phyloP scores from a whole-genome alignment of 2,888 invertebrate species.

The Sarcophaga rosellei region DNA sequence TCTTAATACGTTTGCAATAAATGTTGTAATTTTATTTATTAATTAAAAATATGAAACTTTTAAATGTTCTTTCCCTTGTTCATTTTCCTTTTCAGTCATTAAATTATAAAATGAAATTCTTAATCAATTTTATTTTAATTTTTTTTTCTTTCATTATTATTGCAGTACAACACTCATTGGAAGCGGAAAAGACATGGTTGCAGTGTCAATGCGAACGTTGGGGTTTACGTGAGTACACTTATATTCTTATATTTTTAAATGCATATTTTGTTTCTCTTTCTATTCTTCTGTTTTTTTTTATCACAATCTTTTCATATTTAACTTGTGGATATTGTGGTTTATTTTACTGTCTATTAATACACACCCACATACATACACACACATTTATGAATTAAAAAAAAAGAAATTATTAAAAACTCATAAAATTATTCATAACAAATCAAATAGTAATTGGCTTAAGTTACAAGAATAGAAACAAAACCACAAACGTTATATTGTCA shows the following conservation, averaged over 20 bases:
- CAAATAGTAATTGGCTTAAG: slow-evolving; percentile 1
- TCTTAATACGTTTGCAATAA: too few species aligned
- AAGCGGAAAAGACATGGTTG: slow-evolving; percentile 94
- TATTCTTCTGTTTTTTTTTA: slow-evolving; percentile 25
- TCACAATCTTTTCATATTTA: slow-evolving; percentile 38
- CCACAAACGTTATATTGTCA: too few species aligned
- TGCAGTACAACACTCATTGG: slow-evolving; percentile 91
- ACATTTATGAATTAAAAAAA: slow-evolving; percentile 32
- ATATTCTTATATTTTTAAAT: slow-evolving; percentile 22
- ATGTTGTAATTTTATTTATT: too few species aligned
- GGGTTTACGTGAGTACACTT: slow-evolving; percentile 83
- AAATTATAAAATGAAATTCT: slow-evolving; percentile 4
- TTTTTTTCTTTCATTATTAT: slow-evolving; percentile 23
- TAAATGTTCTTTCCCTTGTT: too few species aligned
- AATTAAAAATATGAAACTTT: too few species aligned
- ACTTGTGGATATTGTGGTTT: slow-evolving; percentile 54
- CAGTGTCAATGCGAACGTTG: slow-evolving; percentile 94
- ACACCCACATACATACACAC: neutral
- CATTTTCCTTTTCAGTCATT: neutral
- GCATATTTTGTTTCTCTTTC: slow-evolving; percentile 25
- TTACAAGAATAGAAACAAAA: neutral
- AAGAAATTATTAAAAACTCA: slow-evolving; percentile 36
- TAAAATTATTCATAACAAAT: neutral
- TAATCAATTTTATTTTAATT: slow-evolving; percentile 7
- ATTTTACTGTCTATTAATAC: slow-evolving; percentile 28